Evolutionary conservation across 2,113 vertebrate species (phyloP).

Genomic region (Brachyhypopomus occidentalis): DNA sequence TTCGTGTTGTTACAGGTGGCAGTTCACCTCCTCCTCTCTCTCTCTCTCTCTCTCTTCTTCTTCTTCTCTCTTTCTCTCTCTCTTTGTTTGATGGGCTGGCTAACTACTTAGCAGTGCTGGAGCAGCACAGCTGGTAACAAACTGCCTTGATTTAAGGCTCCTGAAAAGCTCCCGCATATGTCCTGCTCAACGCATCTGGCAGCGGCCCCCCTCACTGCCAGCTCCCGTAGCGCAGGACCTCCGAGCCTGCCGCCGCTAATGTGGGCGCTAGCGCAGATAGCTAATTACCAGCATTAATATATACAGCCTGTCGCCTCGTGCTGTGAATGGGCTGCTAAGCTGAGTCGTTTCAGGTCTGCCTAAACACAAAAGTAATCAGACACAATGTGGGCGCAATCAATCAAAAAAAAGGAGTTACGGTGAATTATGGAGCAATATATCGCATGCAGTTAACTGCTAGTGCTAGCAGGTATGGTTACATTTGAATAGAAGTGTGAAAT

Average conservation of each 20-base stretch:
- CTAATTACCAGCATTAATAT: slow-evolving; percentile 51
- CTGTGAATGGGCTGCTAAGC: slow-evolving; percentile 42
- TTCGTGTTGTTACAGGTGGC: slow-evolving; percentile 54
- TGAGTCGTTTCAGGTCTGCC: slow-evolving; percentile 24
- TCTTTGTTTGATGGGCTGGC: slow-evolving; percentile 22
- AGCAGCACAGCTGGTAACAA: slow-evolving; percentile 47
- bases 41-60: not conserved
- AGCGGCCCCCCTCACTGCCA: slow-evolving; percentile 13
- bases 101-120: slow-evolving; percentile 38
- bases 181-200: slow-evolving; percentile 50
- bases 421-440: slow-evolving; percentile 31
- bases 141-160: slow-evolving; percentile 50
- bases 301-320: slow-evolving; percentile 47
- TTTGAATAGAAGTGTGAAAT: slow-evolving; percentile 7
- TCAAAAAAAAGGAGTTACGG: slow-evolving; percentile 35
- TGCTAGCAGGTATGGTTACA: slow-evolving; percentile 21
- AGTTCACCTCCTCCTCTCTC: slow-evolving; percentile 25
- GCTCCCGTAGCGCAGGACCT: slow-evolving; percentile 38
- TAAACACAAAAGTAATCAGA: slow-evolving; percentile 53
- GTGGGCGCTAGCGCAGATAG: slow-evolving; percentile 31
- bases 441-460: slow-evolving; percentile 7
- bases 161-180: slow-evolving; percentile 52
- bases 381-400: slow-evolving; percentile 45
- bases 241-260: slow-evolving; percentile 46
- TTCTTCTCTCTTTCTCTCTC: not conserved